Percentiles rank a stretch among this genome's conserved stretches.
Evolutionary conservation across 2,888 invertebrate species (phyloP).

Genomic region (Mimachlamys varia): DNA sequence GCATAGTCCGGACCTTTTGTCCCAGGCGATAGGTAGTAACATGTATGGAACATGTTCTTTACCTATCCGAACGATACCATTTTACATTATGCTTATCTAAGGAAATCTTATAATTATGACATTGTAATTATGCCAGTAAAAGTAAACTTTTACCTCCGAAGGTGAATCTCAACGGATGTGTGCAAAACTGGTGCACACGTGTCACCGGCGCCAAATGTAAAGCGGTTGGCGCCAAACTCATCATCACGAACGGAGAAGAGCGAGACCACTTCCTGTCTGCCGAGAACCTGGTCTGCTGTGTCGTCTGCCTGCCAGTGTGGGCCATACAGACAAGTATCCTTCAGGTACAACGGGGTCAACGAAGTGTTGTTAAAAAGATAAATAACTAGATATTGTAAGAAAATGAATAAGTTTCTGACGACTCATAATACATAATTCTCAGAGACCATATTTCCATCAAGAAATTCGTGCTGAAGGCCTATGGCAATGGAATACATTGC

Average conservation of each 20-base stretch:
- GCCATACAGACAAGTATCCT: slow-evolving; percentile 57
- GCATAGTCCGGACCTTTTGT: too few relatives aligned
- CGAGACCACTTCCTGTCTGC: slow-evolving; percentile 50
- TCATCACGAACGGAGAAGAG: slow-evolving; percentile 71
- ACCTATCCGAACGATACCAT: too few relatives aligned
- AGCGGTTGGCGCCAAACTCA: slow-evolving; percentile 68
- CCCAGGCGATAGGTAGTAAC: neutral
- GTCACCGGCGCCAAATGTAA: slow-evolving; percentile 64
- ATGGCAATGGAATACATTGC: too few relatives aligned
- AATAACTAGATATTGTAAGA: too few relatives aligned
- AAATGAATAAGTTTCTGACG: too few relatives aligned
- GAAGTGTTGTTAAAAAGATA: too few relatives aligned
- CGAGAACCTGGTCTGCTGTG: slow-evolving; percentile 62
- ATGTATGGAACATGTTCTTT: neutral
- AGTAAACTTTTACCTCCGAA: slow-evolving; percentile 39
- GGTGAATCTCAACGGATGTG: slow-evolving; percentile 67
- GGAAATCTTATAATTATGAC: too few relatives aligned
- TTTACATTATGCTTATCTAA: too few relatives aligned
- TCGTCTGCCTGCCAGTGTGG: slow-evolving; percentile 66
- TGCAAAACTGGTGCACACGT: slow-evolving; percentile 67
- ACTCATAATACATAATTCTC: too few relatives aligned
- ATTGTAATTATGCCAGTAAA: too few relatives aligned
- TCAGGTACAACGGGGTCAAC: slow-evolving; percentile 50
- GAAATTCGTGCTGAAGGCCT: too few relatives aligned
- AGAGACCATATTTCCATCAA: too few relatives aligned